Conservation (phyloP, 2,888 invertebrate species). For the Spodoptera picta region DNA sequence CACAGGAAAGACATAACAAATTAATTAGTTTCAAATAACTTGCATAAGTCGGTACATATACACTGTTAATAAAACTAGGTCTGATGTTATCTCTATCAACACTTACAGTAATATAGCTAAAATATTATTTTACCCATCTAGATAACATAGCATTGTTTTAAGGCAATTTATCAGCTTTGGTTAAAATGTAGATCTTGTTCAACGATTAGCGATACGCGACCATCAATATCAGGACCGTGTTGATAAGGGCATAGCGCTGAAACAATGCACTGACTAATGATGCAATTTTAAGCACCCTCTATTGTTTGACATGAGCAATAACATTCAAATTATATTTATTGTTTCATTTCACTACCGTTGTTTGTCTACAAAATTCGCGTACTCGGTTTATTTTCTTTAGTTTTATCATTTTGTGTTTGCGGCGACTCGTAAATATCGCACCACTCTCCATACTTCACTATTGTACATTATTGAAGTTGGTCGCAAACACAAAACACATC, state of each 20-base stretch:
- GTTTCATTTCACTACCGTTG: slow-evolving; percentile 22
- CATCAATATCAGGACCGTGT: slow-evolving; percentile 38
- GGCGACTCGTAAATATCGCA: slow-evolving; percentile 33
- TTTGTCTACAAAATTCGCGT: slow-evolving; percentile 27
- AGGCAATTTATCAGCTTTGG: slow-evolving; percentile 43
- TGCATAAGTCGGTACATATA: background rate
- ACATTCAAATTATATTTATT: slow-evolving; percentile 39
- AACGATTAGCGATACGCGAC: slow-evolving; percentile 43
- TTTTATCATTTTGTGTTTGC: slow-evolving; percentile 24
- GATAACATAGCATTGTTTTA: slow-evolving; percentile 47
- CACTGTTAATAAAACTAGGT: slow-evolving; percentile 7
- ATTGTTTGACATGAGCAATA: slow-evolving; percentile 34
- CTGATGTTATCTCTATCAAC: slow-evolving; percentile 22
- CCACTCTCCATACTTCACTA: slow-evolving; percentile 17
- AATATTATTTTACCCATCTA: slow-evolving; percentile 41
- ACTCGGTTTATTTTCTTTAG: slow-evolving; percentile 19
- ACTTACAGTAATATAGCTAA: slow-evolving; percentile 31
- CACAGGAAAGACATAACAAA: background rate
- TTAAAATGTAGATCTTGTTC: slow-evolving; percentile 51
- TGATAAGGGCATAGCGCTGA: slow-evolving; percentile 43
- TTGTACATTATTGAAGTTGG: slow-evolving; percentile 12
- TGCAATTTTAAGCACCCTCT: slow-evolving; percentile 45
- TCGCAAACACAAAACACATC: slow-evolving; percentile 35
- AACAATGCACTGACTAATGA: slow-evolving; percentile 59
- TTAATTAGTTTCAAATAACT: background rate